Conservation (phyloP, 1,140 invertebrate genomes). For the Phocides pigmalion region DNA sequence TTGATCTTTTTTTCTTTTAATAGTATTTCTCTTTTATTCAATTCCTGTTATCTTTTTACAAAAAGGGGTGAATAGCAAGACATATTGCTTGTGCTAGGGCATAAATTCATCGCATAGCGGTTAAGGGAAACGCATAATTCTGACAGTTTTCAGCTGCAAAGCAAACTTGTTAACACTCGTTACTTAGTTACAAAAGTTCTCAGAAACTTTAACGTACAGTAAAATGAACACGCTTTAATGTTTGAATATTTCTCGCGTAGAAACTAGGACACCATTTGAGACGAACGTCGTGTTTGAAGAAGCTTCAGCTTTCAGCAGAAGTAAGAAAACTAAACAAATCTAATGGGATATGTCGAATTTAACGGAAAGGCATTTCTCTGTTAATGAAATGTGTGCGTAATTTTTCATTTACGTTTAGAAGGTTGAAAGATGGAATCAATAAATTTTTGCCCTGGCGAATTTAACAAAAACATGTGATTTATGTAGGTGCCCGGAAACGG, state of each 20-base stretch:
- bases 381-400: constrained; percentile 5
- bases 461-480: too few relatives aligned
- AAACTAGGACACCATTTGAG: constrained; percentile 34
- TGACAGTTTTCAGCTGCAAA: not conserved
- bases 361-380: constrained; percentile 24
- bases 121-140: too few relatives aligned
- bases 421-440: not conserved
- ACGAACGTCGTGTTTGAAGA: constrained; percentile 8
- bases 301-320: constrained; percentile 8
- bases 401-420: not conserved
- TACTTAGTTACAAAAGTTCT: not conserved
- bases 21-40: too few relatives aligned
- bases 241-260: constrained; percentile 4
- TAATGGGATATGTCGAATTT: constrained; percentile 27
- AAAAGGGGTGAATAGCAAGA: too few relatives aligned
- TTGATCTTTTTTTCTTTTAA: too few relatives aligned
- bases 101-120: too few relatives aligned
- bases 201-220: not conserved
- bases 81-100: too few relatives aligned
- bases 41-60: too few relatives aligned
- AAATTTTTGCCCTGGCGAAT: not conserved
- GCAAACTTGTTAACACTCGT: not conserved
- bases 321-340: constrained; percentile 37
- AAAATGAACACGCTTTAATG: not conserved
- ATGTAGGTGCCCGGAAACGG: too few relatives aligned